Evolutionary conservation across 2,797 vertebrate species (phyloP).

Genomic region (Scomberomorus guttatus): DNA sequence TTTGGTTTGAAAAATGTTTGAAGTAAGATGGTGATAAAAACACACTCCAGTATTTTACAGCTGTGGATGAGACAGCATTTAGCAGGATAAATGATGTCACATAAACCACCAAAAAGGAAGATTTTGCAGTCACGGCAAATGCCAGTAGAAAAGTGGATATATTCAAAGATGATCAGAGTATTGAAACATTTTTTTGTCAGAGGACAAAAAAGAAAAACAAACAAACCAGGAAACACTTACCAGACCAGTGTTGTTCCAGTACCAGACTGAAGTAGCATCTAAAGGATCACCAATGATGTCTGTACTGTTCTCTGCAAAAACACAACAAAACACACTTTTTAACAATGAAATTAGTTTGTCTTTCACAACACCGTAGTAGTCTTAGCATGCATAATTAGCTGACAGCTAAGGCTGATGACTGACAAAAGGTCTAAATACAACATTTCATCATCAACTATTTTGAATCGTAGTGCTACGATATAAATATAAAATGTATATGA

Average conservation of each 20-base stretch:
- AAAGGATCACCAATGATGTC: constrained; percentile 74
- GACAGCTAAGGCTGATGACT: too few species aligned
- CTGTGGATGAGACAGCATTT: neutral
- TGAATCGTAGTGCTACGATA: too few species aligned
- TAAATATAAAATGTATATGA: too few species aligned
- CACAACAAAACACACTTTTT: constrained; percentile 1
- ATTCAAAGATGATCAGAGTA: neutral
- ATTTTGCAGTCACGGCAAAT: neutral
- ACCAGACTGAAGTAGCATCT: constrained; percentile 74
- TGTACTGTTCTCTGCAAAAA: constrained; percentile 89
- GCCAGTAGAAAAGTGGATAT: neutral
- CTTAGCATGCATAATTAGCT: too few species aligned
- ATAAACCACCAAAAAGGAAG: neutral
- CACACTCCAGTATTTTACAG: neutral
- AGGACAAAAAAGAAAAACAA: neutral
- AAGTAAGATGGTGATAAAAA: neutral
- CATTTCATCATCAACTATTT: too few species aligned
- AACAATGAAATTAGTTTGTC: neutral
- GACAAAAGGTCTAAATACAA: too few species aligned
- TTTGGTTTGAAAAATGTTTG: neutral
- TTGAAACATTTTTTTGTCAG: neutral
- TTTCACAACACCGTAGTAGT: too few species aligned
- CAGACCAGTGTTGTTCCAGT: constrained; percentile 81
- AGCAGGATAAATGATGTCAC: neutral
- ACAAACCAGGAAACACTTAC: constrained; percentile 79